These are phyloP conservation scores for Xestia sexstrigata DNA, from an alignment of 2,888 invertebrate genomes.

Conservation along the genomic window DNA sequence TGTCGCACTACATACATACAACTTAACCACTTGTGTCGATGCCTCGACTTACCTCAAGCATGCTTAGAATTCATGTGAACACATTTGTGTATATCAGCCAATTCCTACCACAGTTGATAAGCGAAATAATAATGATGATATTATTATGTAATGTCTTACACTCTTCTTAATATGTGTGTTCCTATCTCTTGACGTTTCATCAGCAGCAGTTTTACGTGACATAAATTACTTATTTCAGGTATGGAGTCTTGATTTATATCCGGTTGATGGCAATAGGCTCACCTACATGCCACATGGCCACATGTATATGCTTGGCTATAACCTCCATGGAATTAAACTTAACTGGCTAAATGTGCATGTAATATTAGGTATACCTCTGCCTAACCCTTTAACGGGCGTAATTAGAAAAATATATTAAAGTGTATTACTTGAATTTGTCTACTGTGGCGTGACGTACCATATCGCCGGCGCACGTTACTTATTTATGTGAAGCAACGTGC, in stretches of 20 bases:
- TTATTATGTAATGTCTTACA: neutral
- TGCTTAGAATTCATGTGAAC: neutral
- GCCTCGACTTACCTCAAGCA: neutral
- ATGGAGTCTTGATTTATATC: neutral
- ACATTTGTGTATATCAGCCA: neutral
- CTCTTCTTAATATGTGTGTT: neutral
- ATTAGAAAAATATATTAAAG: neutral
- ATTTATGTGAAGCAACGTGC: constrained; percentile 51
- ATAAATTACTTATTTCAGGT: neutral
- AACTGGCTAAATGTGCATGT: neutral
- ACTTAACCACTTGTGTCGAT: neutral
- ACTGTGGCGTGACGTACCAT: constrained; percentile 11
- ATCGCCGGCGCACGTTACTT: constrained; percentile 39
- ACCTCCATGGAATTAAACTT: neutral
- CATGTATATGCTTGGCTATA: neutral
- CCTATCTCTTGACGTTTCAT: neutral
- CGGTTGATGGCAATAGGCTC: neutral
- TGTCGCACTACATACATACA: neutral
- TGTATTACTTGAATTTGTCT: neutral
- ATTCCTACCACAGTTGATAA: neutral
- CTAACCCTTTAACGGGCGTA: neutral
- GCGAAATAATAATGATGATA: neutral
- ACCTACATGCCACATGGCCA: neutral
- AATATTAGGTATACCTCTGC: too few species aligned
- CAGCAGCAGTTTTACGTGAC: neutral